These are phyloP conservation scores for Neuroterus valhalla DNA, from an alignment of 1,140 invertebrate species.

Conservation along the genomic window DNA sequence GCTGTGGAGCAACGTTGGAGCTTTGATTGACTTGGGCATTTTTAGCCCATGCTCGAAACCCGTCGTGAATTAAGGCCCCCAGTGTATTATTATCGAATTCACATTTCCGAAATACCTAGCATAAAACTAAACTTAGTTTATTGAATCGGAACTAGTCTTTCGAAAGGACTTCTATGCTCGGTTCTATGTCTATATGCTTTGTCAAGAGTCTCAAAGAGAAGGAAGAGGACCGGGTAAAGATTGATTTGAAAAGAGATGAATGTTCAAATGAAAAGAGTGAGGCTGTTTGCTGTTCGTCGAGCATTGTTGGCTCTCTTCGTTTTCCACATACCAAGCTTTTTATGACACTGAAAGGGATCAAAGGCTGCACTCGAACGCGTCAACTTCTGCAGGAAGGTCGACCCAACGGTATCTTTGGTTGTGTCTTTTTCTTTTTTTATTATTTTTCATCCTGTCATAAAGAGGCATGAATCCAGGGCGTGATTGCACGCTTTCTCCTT, in stretches of 20 bases:
- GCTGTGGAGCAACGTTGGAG: no score
- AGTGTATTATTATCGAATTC: no score
- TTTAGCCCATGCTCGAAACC: no score
- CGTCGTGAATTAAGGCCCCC: no score
- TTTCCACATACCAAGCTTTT: slow-evolving; percentile 7
- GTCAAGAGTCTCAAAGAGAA: neutral
- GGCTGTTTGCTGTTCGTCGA: neutral
- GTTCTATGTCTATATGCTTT: no score
- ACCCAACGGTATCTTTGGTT: neutral
- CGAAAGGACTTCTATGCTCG: no score
- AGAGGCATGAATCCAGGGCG: neutral
- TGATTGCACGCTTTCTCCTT: slow-evolving; percentile 4
- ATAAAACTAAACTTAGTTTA: no score
- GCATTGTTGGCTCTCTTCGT: slow-evolving; percentile 6
- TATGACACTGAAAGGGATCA: slow-evolving; percentile 7
- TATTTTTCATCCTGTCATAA: neutral
- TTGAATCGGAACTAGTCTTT: no score
- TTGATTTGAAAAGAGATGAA: neutral
- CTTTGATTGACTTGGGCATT: no score
- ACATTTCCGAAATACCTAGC: no score
- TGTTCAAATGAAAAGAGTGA: slow-evolving; percentile 10
- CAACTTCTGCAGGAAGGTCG: slow-evolving; percentile 11
- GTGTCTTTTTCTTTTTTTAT: slow-evolving; percentile 1
- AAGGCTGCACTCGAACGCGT: slow-evolving; percentile 8
- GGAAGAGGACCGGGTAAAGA: neutral